phyloP scores from a whole-genome alignment of 2,113 vertebrate species.

The Nycticebus coucang region DNA sequence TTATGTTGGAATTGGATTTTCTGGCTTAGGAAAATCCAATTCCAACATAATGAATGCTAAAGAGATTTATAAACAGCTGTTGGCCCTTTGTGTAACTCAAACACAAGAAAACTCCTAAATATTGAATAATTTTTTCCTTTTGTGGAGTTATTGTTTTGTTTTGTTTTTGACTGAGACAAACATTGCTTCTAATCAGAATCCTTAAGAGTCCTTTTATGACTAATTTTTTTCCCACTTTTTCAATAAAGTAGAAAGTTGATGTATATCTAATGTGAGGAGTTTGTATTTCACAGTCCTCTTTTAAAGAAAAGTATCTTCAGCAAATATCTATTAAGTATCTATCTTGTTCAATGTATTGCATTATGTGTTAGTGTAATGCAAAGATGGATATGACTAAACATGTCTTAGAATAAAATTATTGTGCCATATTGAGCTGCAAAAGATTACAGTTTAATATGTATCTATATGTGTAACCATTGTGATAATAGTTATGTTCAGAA shows the following conservation, averaged over 20 bases:
- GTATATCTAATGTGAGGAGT: not conserved
- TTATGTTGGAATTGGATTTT: conserved; percentile 52
- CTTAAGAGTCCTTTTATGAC: not conserved
- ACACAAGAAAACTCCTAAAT: conserved; percentile 30
- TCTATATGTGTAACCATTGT: not conserved
- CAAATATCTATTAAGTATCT: not conserved
- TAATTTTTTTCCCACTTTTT: not conserved
- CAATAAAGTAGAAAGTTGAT: conserved; percentile 35
- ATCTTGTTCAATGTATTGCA: not conserved
- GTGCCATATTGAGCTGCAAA: not conserved
- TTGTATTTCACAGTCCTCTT: not conserved
- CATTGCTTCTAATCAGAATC: conserved; percentile 7
- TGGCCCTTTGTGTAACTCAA: not conserved
- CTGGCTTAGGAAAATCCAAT: too few species aligned
- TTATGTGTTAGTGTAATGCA: not conserved
- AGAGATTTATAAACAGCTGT: conserved; percentile 40
- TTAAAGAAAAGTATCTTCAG: not conserved
- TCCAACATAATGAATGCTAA: too few species aligned
- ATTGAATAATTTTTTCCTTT: not conserved
- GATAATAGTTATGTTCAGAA: not conserved
- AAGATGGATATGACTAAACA: not conserved
- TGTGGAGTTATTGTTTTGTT: not conserved
- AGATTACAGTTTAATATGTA: not conserved
- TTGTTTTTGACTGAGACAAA: not conserved
- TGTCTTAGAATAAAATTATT: not conserved